Evolutionary conservation across 2,113 vertebrate genomes (phyloP).

Genomic region (Junco hyemalis): DNA sequence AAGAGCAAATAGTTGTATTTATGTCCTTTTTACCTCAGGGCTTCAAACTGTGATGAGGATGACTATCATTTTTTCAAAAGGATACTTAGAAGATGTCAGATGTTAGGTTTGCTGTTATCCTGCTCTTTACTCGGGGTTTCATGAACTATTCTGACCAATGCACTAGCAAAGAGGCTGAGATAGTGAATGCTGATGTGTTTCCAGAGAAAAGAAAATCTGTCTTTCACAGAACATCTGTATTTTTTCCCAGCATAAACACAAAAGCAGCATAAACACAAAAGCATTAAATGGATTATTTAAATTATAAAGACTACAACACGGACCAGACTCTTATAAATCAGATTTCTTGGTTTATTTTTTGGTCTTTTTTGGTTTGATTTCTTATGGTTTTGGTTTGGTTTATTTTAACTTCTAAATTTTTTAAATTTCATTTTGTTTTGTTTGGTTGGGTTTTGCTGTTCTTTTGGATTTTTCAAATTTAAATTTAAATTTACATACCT

Average conservation of each 20-base stretch:
- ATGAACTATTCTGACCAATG: neutral
- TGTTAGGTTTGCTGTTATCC: neutral
- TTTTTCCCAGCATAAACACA: neutral
- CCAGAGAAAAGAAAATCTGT: neutral
- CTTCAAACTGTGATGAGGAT: neutral
- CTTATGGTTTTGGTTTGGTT: neutral
- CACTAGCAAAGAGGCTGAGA: neutral
- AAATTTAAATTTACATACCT: neutral
- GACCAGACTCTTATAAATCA: neutral
- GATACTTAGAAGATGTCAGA: neutral
- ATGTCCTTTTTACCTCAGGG: neutral
- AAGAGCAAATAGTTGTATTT: neutral
- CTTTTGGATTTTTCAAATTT: accelerated
- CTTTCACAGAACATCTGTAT: neutral
- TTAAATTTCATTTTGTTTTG: neutral
- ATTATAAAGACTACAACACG: neutral
- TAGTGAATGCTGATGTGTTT: accelerated
- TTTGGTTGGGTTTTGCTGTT: neutral
- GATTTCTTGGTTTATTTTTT: neutral
- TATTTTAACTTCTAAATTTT: too few relatives aligned
- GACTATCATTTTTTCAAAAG: neutral
- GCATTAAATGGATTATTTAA: neutral
- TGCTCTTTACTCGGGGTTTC: neutral
- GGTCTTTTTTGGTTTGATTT: too few relatives aligned
- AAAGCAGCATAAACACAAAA: neutral